phyloP scores from a whole-genome alignment of 2,888 invertebrate genomes.

The Dione juno region DNA sequence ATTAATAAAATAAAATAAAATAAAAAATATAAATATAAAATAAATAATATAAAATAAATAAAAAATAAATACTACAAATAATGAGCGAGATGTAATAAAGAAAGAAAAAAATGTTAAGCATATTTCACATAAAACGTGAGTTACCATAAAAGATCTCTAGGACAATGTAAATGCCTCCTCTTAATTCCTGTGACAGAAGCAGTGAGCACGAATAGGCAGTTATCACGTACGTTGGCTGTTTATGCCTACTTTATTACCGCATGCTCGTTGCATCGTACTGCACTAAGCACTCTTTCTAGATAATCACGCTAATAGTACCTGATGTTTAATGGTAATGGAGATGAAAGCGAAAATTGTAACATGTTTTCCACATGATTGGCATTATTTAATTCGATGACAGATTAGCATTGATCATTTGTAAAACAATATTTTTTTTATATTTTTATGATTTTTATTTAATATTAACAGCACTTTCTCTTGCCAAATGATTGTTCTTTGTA shows the following conservation, averaged over 20 bases:
- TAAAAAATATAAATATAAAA: too few relatives aligned
- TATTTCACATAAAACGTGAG: slow-evolving; percentile 13
- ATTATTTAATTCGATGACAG: not conserved
- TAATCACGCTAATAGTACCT: slow-evolving; percentile 23
- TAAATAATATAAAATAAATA: too few relatives aligned
- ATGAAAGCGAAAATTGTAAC: not conserved
- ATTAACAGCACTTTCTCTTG: too few relatives aligned
- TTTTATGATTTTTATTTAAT: too few relatives aligned
- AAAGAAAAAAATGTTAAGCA: not conserved
- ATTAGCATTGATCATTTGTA: too few relatives aligned
- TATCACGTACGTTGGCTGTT: slow-evolving; percentile 62
- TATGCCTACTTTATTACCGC: slow-evolving; percentile 74
- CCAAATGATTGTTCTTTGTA: too few relatives aligned
- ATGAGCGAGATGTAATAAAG: too few relatives aligned
- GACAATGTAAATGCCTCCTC: slow-evolving; percentile 40
- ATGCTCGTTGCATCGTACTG: slow-evolving; percentile 49
- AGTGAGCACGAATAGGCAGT: slow-evolving; percentile 40
- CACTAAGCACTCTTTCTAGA: slow-evolving; percentile 37
- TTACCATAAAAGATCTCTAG: slow-evolving; percentile 12
- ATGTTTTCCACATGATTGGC: not conserved
- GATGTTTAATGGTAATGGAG: not conserved
- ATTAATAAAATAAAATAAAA: too few relatives aligned
- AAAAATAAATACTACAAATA: too few relatives aligned
- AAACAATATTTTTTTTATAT: too few relatives aligned
- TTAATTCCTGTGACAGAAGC: slow-evolving; percentile 35